phyloP scores from a whole-genome alignment of 92 coral and sea anemone genomes.

The Parazoanthus atlanticus region DNA sequence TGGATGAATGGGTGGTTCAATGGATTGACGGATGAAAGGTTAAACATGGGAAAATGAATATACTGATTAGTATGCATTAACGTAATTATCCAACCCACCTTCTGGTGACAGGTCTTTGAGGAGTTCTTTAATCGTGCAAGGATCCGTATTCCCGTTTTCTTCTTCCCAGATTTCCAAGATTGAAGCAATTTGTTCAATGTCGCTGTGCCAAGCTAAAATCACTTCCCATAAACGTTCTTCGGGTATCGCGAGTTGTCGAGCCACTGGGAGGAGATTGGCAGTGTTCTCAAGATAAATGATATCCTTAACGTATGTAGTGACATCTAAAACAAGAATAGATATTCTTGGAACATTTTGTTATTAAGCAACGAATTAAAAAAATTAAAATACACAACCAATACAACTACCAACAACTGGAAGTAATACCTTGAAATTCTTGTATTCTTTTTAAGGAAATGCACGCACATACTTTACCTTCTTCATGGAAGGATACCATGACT shows the following conservation, averaged over 20 bases:
- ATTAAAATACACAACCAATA: neutral
- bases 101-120: neutral
- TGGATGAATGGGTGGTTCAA: no score
- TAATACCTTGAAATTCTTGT: no score
- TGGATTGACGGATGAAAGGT: neutral
- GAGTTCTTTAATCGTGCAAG: constrained; percentile 7
- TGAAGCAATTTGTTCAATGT: neutral
- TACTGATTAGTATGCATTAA: no score
- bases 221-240: neutral
- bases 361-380: neutral
- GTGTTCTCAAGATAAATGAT: neutral
- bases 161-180: neutral
- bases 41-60: neutral
- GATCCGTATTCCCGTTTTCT: constrained; percentile 2
- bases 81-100: neutral
- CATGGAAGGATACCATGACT: neutral
- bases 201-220: neutral
- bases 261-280: constrained; percentile 5
- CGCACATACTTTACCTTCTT: neutral
- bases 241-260: neutral
- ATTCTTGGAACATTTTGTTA: neutral
- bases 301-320: neutral
- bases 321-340: neutral
- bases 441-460: no score
- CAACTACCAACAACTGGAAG: no score